Percentiles rank a stretch among this genome's conserved stretches.
phyloP scores from a whole-genome alignment of 2,888 invertebrate genomes.

The Chrysolina oricalcia region DNA sequence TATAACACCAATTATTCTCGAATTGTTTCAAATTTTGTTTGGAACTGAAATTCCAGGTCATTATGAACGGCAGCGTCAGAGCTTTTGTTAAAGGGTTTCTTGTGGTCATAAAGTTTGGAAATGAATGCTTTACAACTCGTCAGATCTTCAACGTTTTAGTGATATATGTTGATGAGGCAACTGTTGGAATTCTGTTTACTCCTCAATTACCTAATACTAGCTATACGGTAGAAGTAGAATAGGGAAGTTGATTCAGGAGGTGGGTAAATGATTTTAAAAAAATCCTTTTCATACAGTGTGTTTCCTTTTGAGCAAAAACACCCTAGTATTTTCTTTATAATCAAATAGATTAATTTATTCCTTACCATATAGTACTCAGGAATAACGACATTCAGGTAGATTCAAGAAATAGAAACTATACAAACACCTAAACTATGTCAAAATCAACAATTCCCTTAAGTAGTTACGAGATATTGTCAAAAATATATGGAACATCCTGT shows the following conservation, averaged over 20 bases:
- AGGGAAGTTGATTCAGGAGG: background rate
- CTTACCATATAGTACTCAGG: too few species aligned
- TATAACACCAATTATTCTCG: constrained; percentile 20
- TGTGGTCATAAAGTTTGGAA: constrained; percentile 4
- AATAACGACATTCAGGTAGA: too few species aligned
- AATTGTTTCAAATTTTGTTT: constrained; percentile 24
- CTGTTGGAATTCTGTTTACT: constrained; percentile 4
- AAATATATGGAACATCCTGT: too few species aligned
- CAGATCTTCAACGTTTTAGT: constrained; percentile 10
- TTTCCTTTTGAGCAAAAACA: too few species aligned
- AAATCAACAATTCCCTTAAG: too few species aligned
- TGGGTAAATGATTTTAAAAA: too few species aligned
- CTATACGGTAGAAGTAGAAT: background rate
- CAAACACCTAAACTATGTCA: too few species aligned
- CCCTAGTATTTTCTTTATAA: too few species aligned
- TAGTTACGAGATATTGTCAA: too few species aligned
- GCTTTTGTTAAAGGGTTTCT: constrained; percentile 12
- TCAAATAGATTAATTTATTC: too few species aligned
- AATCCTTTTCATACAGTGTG: too few species aligned
- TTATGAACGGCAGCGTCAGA: constrained; percentile 24
- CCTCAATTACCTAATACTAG: background rate
- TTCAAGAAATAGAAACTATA: too few species aligned
- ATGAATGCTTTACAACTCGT: constrained; percentile 14
- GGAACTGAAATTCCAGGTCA: constrained; percentile 20
- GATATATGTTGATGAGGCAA: constrained; percentile 16